Conservation (phyloP, 2,888 invertebrate genomes). For the Theodoxus fluviatilis region DNA sequence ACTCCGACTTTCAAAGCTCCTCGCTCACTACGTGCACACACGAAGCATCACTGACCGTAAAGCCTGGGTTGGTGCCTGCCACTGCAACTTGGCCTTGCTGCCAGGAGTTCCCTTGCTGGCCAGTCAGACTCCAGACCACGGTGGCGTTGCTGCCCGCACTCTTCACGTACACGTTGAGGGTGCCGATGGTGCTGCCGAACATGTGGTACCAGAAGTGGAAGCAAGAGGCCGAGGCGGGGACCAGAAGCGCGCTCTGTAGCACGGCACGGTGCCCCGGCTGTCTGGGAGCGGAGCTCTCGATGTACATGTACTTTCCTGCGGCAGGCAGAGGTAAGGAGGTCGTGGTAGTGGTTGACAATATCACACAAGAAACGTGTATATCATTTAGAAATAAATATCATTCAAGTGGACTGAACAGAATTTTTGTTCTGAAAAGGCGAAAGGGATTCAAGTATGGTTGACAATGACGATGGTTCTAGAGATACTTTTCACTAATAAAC, state of each 20-base stretch:
- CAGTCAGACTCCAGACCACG: conserved; percentile 17
- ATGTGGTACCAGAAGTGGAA: conserved; percentile 60
- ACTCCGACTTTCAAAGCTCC: no score
- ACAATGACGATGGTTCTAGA: background rate
- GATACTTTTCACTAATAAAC: no score
- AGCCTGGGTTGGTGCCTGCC: conserved; percentile 37
- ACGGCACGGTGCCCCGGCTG: conserved; percentile 50
- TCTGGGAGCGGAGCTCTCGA: conserved; percentile 51
- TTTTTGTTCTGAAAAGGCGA: background rate
- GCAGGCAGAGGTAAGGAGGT: no score
- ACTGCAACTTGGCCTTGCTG: conserved; percentile 37
- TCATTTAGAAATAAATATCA: no score
- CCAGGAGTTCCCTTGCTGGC: conserved; percentile 34
- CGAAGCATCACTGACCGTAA: no score
- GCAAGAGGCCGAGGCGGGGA: conserved; percentile 32
- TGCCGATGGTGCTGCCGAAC: conserved; percentile 50
- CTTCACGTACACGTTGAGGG: conserved; percentile 48
- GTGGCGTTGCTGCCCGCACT: conserved; percentile 28
- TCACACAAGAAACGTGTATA: no score
- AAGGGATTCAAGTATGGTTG: background rate
- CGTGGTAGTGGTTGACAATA: no score
- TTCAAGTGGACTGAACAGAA: no score
- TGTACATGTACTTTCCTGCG: conserved; percentile 54
- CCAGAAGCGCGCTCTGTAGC: conserved; percentile 42
- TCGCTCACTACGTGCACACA: no score